phyloP scores from a whole-genome alignment of 2,113 vertebrate genomes.

The Silurus glanis region DNA sequence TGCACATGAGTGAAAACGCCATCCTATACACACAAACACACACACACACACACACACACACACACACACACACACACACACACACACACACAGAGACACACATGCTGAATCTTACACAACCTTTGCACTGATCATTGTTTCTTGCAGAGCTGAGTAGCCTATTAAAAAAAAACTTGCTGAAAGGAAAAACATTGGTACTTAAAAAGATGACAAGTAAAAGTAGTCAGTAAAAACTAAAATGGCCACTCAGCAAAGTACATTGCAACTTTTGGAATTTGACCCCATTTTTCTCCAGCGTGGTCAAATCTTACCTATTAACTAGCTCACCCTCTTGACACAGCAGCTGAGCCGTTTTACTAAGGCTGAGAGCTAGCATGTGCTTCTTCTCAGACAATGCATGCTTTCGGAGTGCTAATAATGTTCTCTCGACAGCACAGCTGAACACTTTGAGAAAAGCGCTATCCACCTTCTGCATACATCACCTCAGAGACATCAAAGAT shows the following conservation, averaged over 20 bases:
- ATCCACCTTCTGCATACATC: background rate
- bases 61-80: background rate
- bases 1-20: background rate
- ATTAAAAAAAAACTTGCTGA: background rate
- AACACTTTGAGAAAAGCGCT: background rate
- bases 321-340: background rate
- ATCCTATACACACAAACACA: background rate
- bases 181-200: background rate
- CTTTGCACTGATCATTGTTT: background rate
- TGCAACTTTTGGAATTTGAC: background rate
- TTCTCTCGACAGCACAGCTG: background rate
- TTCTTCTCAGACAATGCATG: background rate
- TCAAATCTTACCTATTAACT: background rate
- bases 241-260: background rate
- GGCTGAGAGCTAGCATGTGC: background rate
- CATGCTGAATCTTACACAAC: background rate
- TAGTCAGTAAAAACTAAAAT: background rate
- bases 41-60: background rate
- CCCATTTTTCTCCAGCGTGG: background rate
- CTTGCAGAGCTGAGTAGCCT: background rate
- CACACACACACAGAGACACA: background rate
- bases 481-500: background rate
- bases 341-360: background rate
- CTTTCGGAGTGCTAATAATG: background rate
- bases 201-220: background rate